Evolutionary conservation across 2,888 invertebrate genomes (phyloP), one percentile per base, ranked within the genome.

Genomic region (Trypoxylon attenuatum): DNA sequence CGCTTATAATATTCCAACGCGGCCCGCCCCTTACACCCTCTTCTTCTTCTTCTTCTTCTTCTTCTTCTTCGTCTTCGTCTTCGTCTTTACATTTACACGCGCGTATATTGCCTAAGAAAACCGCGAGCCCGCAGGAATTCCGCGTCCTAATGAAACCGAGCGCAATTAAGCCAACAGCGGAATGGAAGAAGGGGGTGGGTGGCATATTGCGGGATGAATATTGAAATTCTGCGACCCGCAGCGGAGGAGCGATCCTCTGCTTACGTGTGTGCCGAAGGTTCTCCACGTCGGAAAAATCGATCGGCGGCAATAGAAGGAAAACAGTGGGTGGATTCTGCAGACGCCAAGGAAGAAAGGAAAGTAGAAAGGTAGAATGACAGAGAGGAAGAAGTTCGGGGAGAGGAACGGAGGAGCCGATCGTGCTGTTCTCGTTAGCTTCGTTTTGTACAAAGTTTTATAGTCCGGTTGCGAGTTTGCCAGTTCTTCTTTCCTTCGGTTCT

Each of bases 401-500:
- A 68, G 41, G 61, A 46, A 63, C 65, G 64, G 57, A 63, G 64
- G 51, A 71, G 63, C 69, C 60, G 71, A 71, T 65, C 69, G 65
- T 71, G 57, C 59, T 52, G 54, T n/a, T 68, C 67, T 73, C 70
- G 68, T 76, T 66, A 68, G 71, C 77, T 76, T 80, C 81, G 78
- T 82, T 82, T 83, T 82, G 78, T 62, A 66, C 69, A 51, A 72
- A 80, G 78, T 81, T 82, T 83, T 80, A 78, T 79, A 76, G 80
- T 73, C 73, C 52, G 73, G 75, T 66, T 78, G 83, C 82, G 81
- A 80, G 78, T 81, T 83, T 82, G 83, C 82, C 83, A 78, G 80
- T 73, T n/a, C n/a, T 33, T 83, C 77, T 74, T 69, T 61, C 58
- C 62, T 68, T 57, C 67, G 19, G 50, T n/a, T n/a, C n/a, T n/a